Evolutionary conservation across 2,888 invertebrate species (phyloP).

Genomic region (Eupithecia insigniata): DNA sequence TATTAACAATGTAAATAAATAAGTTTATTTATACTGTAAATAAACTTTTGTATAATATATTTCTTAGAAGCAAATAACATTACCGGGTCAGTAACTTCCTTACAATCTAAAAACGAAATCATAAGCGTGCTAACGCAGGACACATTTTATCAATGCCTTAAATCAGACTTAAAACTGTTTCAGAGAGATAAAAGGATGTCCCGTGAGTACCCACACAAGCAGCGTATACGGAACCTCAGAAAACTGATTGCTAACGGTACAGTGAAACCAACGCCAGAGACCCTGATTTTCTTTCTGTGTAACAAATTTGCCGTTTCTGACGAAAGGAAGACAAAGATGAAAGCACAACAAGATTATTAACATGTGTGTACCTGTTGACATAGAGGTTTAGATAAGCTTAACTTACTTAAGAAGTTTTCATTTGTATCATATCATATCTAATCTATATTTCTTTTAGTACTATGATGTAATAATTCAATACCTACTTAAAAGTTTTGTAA

Average conservation of each 20-base stretch:
- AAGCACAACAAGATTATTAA: slow-evolving; percentile 32
- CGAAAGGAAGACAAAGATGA: slow-evolving; percentile 63
- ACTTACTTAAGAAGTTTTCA: background rate
- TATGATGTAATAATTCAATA: background rate
- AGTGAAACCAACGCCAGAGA: slow-evolving; percentile 77
- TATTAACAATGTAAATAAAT: no score
- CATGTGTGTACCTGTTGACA: background rate
- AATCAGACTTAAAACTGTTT: slow-evolving; percentile 34
- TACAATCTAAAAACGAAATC: background rate
- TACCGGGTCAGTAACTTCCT: background rate
- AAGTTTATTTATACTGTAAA: background rate
- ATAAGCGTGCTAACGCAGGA: background rate
- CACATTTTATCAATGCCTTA: background rate
- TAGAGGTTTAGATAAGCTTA: background rate
- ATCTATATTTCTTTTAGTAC: background rate
- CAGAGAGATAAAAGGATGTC: slow-evolving; percentile 47
- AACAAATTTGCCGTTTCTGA: slow-evolving; percentile 81
- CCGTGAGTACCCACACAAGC: slow-evolving; percentile 85
- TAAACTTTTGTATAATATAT: background rate
- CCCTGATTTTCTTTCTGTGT: slow-evolving; percentile 80
- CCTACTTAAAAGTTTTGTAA: background rate
- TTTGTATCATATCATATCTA: background rate
- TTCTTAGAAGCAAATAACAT: background rate
- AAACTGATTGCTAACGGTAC: slow-evolving; percentile 76
- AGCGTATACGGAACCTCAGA: slow-evolving; percentile 85